These are phyloP conservation scores for Entomobrya multifasciata DNA, from an alignment of 2,888 invertebrate species.

Conservation along the genomic window DNA sequence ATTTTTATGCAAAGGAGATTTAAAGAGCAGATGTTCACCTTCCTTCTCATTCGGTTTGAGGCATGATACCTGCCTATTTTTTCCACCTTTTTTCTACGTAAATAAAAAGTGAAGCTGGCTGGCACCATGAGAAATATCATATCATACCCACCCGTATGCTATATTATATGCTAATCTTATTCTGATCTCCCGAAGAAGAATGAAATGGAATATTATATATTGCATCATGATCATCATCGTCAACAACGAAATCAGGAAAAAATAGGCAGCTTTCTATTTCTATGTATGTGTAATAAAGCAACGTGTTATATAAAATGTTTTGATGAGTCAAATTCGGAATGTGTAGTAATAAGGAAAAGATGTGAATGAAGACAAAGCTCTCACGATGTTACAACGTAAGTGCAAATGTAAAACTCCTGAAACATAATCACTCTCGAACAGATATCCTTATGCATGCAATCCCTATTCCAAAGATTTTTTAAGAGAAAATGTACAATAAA, in stretches of 20 bases:
- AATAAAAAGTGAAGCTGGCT: constrained; percentile 10
- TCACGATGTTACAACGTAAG: neutral
- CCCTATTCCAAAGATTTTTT: neutral
- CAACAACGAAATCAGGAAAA: neutral
- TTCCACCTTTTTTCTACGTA: constrained; percentile 13
- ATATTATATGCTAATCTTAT: constrained; percentile 18
- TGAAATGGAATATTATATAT: constrained; percentile 18
- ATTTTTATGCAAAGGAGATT: constrained; percentile 43
- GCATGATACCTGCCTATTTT: constrained; percentile 40
- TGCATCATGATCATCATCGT: constrained; percentile 1
- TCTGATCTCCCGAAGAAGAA: constrained; percentile 7
- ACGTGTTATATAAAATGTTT: neutral
- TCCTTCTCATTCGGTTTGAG: constrained; percentile 22
- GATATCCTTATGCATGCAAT: neutral
- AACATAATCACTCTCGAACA: too few relatives aligned
- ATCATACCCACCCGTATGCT: neutral
- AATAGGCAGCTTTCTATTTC: neutral
- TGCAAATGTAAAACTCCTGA: neutral
- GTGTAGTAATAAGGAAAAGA: neutral
- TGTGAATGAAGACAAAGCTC: neutral
- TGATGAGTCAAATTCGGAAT: neutral
- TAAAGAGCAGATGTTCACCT: constrained; percentile 63
- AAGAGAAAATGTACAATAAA: neutral
- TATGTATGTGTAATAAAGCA: neutral
- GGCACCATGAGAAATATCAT: constrained; percentile 20